Evolutionary conservation across 2,888 invertebrate genomes (phyloP).

Genomic region (Melipona beecheii): DNA sequence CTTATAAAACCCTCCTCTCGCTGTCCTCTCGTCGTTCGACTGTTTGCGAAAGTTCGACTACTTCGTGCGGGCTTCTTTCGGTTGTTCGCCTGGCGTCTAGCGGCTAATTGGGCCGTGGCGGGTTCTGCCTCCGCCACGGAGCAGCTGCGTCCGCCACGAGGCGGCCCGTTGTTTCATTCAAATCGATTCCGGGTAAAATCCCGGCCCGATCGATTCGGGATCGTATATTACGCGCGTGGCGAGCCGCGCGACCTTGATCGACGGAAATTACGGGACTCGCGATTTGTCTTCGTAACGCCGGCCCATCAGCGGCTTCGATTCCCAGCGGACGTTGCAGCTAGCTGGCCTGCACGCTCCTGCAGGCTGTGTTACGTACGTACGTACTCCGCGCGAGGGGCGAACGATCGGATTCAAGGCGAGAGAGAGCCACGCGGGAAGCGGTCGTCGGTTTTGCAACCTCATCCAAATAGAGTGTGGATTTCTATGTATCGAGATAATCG

Average conservation of each 20-base stretch:
- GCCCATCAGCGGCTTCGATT: constrained; percentile 3
- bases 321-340: not conserved
- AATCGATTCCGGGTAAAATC: constrained; percentile 70
- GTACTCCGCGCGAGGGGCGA: not conserved
- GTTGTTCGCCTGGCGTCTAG: constrained; percentile 23
- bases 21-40: constrained; percentile 22
- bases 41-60: constrained; percentile 35
- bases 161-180: constrained; percentile 63
- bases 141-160: constrained; percentile 60
- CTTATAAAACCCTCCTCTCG: constrained; percentile 23
- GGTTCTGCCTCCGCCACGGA: constrained; percentile 23
- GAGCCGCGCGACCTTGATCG: constrained; percentile 53
- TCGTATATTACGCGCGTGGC: constrained; percentile 56
- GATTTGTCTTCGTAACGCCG: constrained; percentile 71
- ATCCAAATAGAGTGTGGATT: constrained; percentile 48
- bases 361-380: not conserved
- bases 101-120: constrained; percentile 68
- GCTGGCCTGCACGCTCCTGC: not conserved
- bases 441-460: constrained; percentile 52
- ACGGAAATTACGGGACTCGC: constrained; percentile 64
- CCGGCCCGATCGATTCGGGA: constrained; percentile 42
- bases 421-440: not conserved
- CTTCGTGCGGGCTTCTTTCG: not conserved
- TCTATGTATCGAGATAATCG: constrained; percentile 66
- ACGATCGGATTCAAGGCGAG: constrained; percentile 1